Conservation (phyloP, 2,797 vertebrate genomes). For the Coranthus polyacanthus region DNA sequence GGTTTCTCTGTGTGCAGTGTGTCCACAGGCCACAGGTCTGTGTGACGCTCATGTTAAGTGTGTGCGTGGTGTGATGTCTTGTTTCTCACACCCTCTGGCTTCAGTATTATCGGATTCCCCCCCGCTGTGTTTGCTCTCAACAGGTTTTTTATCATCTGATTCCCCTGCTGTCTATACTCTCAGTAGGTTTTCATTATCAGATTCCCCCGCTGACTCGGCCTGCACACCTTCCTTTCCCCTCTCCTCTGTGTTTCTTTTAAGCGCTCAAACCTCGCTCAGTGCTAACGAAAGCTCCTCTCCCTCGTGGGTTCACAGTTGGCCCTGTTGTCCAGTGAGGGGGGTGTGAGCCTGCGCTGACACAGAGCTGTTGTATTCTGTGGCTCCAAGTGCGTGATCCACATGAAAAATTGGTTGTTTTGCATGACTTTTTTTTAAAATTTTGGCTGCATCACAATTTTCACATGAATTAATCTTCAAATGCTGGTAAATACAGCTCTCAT, state of each 20-base stretch:
- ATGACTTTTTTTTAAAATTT: not conserved
- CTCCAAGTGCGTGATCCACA: slow-evolving; percentile 50
- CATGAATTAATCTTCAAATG: not conserved
- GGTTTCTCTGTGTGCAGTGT: slow-evolving; percentile 34
- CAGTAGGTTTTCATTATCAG: slow-evolving; percentile 58
- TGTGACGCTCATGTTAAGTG: slow-evolving; percentile 13
- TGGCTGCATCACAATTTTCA: slow-evolving; percentile 9
- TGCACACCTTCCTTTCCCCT: slow-evolving; percentile 24
- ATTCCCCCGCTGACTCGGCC: slow-evolving; percentile 42
- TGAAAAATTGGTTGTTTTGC: slow-evolving; percentile 35
- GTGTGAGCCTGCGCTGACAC: slow-evolving; percentile 53
- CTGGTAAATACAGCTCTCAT: not conserved
- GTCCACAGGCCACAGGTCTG: slow-evolving; percentile 33
- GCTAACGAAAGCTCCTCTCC: slow-evolving; percentile 41
- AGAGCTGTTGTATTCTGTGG: slow-evolving; percentile 40
- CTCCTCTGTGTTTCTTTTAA: slow-evolving; percentile 41
- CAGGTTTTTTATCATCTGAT: slow-evolving; percentile 28
- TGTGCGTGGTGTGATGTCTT: slow-evolving; percentile 20
- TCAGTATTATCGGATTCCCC: slow-evolving; percentile 49
- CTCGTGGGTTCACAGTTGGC: slow-evolving; percentile 40
- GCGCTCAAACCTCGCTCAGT: slow-evolving; percentile 36
- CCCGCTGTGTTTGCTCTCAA: slow-evolving; percentile 43
- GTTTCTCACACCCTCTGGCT: slow-evolving; percentile 8
- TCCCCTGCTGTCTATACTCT: slow-evolving; percentile 49
- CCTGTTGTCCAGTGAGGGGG: slow-evolving; percentile 40